phyloP scores from a whole-genome alignment of 2,888 invertebrate species.

The Noctua janthina region DNA sequence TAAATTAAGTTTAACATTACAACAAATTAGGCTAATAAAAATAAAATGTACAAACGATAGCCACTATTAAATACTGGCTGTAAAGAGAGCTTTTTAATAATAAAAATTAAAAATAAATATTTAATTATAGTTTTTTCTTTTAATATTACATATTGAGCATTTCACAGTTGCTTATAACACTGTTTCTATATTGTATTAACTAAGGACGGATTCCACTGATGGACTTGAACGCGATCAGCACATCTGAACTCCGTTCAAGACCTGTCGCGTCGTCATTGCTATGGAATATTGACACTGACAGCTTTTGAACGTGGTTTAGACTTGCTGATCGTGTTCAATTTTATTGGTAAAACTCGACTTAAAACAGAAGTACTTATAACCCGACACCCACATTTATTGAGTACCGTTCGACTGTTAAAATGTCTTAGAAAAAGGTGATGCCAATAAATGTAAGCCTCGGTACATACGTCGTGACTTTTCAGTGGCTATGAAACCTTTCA shows the following conservation, averaged over 20 bases:
- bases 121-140: constrained; percentile 14
- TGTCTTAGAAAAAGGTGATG: background rate
- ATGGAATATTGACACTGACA: background rate
- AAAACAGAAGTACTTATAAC: background rate
- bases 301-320: background rate
- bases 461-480: background rate
- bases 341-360: background rate
- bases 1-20: constrained; percentile 41
- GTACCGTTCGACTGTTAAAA: background rate
- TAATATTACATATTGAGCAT: constrained; percentile 54
- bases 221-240: background rate
- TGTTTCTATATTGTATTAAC: constrained; percentile 14
- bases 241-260: background rate
- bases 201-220: background rate
- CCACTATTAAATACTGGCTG: constrained; percentile 73
- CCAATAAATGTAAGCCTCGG: background rate
- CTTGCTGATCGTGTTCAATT: background rate
- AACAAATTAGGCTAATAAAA: constrained; percentile 46
- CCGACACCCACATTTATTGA: background rate
- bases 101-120: constrained; percentile 26
- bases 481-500: background rate
- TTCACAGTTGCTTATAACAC: constrained; percentile 26
- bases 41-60: constrained; percentile 59
- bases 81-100: constrained; percentile 69
- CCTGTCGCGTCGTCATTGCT: background rate